Evolutionary conservation across 2,113 vertebrate genomes (phyloP), one percentile per base, ranked within the genome.

Genomic region (Pungitius pungitius): DNA sequence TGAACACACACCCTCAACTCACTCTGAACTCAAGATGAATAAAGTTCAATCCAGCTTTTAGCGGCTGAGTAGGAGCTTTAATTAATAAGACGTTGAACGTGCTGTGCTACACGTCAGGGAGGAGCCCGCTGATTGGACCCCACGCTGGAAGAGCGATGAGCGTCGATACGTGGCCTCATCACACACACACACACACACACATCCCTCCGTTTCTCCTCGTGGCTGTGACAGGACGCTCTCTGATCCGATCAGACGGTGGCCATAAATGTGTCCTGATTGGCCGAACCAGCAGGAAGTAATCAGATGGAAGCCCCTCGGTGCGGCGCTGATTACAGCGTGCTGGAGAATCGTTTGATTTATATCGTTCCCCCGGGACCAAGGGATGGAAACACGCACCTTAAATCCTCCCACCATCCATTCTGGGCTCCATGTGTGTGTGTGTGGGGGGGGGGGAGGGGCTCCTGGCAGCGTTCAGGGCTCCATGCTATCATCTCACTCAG

Each of bases 201-300:
- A 30, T n/a, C n/a, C n/a, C n/a, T n/a, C n/a, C n/a, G n/a, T n/a
- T n/a, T n/a, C n/a, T n/a, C n/a, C n/a, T n/a, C n/a, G n/a, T n/a
- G n/a, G n/a, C n/a, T n/a, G n/a, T n/a, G n/a, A n/a, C n/a, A n/a
- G n/a, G n/a, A n/a, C n/a, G n/a, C n/a, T n/a, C n/a, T n/a, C n/a
- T n/a, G n/a, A n/a, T n/a, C n/a, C n/a, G n/a, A n/a, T n/a, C n/a
- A n/a, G n/a, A n/a, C n/a, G n/a, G n/a, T n/a, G n/a, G n/a, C n/a
- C 30, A 64, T 59, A 80, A 76, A 69, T 65, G 51, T 33, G n/a
- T 61, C 68, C 74, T 60, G 90, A 88, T 85, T 88, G 82, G 78
- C 61, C 59, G 30, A 85, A 78, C 79, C 82, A 82, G 75, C 80
- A 77, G 86, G 84, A 89, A 88, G 74, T 85, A 80, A 89, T 91